Evolutionary conservation across 2,888 invertebrate species (phyloP).

Genomic region (Nephrotoma appendiculata): DNA sequence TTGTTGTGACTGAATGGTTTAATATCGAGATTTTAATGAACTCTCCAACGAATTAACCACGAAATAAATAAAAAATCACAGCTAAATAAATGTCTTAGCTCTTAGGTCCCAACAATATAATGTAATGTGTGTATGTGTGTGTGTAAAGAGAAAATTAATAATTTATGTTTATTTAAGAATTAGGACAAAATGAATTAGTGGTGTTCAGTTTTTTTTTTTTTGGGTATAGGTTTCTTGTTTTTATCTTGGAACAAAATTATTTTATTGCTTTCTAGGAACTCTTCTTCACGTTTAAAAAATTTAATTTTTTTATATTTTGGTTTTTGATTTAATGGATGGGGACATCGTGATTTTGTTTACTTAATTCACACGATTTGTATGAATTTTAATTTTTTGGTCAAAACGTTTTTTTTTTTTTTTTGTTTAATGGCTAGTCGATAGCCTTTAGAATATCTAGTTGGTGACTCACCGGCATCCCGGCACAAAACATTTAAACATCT

Average conservation of each 20-base stretch:
- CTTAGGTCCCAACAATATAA: neutral
- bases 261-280: neutral
- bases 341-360: neutral
- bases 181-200: neutral
- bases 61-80: neutral
- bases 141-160: neutral
- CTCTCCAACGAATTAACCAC: neutral
- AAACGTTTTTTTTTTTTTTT: neutral
- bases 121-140: neutral
- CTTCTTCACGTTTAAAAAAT: neutral
- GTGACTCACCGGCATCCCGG: neutral
- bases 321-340: neutral
- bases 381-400: neutral
- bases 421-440: neutral
- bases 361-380: neutral
- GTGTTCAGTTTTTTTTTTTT: neutral
- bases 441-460: neutral
- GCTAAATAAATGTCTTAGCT: neutral
- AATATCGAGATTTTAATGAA: neutral
- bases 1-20: neutral
- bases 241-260: neutral
- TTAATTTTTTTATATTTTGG: neutral
- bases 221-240: neutral
- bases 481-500: neutral
- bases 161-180: neutral